Evolutionary conservation across 2,888 invertebrate species (phyloP), one percentile per base, ranked within the genome.

Genomic region (Neoscelio sp.): DNA sequence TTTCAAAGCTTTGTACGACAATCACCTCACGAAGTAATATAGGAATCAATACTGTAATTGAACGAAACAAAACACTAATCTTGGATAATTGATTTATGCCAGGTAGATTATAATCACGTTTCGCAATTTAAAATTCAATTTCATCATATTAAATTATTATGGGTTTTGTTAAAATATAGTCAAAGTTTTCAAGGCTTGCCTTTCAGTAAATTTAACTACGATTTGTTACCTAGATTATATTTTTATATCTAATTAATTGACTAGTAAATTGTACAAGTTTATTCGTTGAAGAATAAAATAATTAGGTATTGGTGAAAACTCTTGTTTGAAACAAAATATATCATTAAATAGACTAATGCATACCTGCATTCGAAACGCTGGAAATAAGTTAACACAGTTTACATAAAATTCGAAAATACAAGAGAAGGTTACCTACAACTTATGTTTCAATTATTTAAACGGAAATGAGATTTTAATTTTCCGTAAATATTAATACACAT

Each of bases 381-480:
- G 4, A 23, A 23, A 23, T 23, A 23, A 23, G 23, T 6, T 23
- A 23, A 23, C 23, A 6, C 3, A 23, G 35, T 35, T 35, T 35
- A 12, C 12, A 5, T 35, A 35, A 12, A 10, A 35, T 10, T n/a
- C 35, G 12, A 1, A 10, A 35, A 12, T 10, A 12, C 10, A 10
- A 35, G 35, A 18, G 44, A 10, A 28, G 17, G 10, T 30, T 15
- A 35, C 35, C 7, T 40, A 18, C 8, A 10, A 42, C 18, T 15
- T 2, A 26, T 64, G 46, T 65, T 70, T 58, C 50, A 60, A 58
- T 56, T 52, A 48, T 28, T 60, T 68, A 46, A 73, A 58, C 80
- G 86, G 85, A 86, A 87, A 87, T 84, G 87, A 85, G 83, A 85
- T 84, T 85, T 87, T 84, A 83, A 85, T 84, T 82, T 80, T 64